A percentile compares a stretch with the other conserved stretches of the same genome.
Conservation (phyloP, 2,797 vertebrate genomes). For the Pipistrellus kuhlii region DNA sequence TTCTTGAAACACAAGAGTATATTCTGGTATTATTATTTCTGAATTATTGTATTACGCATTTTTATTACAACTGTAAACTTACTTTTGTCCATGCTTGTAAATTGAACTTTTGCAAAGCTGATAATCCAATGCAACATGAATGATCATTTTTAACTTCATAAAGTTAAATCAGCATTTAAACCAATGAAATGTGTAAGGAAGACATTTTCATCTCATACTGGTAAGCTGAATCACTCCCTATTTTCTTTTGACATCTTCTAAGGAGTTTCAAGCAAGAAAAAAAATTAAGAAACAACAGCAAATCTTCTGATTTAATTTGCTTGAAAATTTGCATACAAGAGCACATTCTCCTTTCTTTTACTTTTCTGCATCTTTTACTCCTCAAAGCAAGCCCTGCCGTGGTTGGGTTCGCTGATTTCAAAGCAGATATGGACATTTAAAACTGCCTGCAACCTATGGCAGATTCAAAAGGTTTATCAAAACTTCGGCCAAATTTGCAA, state of each 20-base stretch:
- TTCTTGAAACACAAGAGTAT: background rate
- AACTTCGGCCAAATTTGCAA: background rate
- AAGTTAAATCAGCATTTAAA: conserved; percentile 1
- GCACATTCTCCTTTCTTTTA: background rate
- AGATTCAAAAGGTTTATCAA: background rate
- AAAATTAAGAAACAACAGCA: background rate
- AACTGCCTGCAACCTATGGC: background rate
- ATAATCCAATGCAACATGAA: background rate
- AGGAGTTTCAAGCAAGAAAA: background rate
- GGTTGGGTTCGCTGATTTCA: background rate
- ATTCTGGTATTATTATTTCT: background rate
- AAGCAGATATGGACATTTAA: background rate
- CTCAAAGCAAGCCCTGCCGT: background rate
- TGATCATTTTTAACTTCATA: background rate
- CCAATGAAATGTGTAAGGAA: background rate
- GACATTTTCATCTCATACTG: background rate
- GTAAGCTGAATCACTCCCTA: background rate
- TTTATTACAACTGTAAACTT: background rate
- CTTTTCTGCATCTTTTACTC: conserved; percentile 18
- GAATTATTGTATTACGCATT: background rate
- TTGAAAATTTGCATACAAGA: background rate
- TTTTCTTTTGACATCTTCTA: background rate
- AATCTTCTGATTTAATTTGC: background rate
- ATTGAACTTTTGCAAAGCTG: conserved; percentile 19
- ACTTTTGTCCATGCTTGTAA: background rate